Evolutionary conservation across 2,888 invertebrate genomes (phyloP).

Genomic region (Rugalucina vietnamica): DNA sequence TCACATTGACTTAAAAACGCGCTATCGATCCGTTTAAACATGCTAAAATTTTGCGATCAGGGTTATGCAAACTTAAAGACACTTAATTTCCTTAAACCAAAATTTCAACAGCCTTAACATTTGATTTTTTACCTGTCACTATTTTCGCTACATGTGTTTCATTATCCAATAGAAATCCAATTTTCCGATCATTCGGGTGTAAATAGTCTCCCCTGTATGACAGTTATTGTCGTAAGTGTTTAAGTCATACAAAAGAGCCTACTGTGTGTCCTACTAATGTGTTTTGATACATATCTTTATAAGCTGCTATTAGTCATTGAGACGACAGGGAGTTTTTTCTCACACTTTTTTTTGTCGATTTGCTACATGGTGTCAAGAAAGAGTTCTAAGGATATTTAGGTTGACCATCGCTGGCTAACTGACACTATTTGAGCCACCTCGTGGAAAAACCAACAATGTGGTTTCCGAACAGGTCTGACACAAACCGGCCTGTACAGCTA

Average conservation of each 20-base stretch:
- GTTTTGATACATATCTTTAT: conserved; percentile 11
- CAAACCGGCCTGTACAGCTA: too few species aligned
- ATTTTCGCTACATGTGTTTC: not conserved
- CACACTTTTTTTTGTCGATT: too few species aligned
- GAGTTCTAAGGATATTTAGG: too few species aligned
- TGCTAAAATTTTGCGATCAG: too few species aligned
- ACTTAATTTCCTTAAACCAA: not conserved
- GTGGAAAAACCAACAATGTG: too few species aligned
- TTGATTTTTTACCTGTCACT: not conserved
- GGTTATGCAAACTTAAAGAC: too few species aligned
- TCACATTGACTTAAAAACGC: too few species aligned
- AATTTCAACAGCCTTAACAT: not conserved
- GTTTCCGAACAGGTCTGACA: too few species aligned
- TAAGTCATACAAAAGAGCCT: not conserved
- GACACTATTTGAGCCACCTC: too few species aligned
- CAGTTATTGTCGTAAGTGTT: not conserved
- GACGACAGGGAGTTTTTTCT: conserved; percentile 3
- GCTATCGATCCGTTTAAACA: too few species aligned
- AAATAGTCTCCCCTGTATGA: not conserved
- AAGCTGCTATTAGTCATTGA: not conserved
- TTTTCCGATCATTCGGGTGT: not conserved
- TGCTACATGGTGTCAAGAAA: too few species aligned
- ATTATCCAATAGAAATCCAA: conserved; percentile 12
- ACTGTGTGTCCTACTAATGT: not conserved
- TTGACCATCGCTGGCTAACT: too few species aligned